Base-by-base conservation (phyloP, 2,797 vertebrate species). In the Xiphorhynchus erythropygius region DNA sequence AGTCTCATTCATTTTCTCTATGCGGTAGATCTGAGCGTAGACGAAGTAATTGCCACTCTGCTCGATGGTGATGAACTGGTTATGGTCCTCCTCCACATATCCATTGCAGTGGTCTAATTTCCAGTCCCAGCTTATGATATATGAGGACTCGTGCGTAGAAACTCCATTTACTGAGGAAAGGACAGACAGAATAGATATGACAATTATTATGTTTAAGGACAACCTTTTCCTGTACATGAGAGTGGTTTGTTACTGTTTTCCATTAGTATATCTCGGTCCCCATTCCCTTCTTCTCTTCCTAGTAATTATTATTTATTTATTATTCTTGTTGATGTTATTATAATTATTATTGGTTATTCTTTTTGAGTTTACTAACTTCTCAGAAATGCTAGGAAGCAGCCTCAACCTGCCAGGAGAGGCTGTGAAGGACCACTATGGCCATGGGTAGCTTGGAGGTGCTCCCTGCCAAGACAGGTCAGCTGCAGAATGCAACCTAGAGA, bases 1-100 rank as follows among this genome's bases (percentile, higher is more conserved):
- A 35, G 50, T 1, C 17, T 2, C 0, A 0, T 35, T 0, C n/a
- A 2, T 32, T 17, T 0, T 0, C 2, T 17, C 0, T 7, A 6
- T 28, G 44, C 94, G 96, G 87, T 11, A 24, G 77, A 98, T n/a
- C 87, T 97, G 94, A 18, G 65, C 95, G 0, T 97, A 98, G 78
- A 96, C 52, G 46, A 96, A 93, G 63, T 97, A 98, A 5, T 37
- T 60, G 69, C 97, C 96, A 1, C 25, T 70, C 63, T 83, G 75
- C 77, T 87, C 25, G 12, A 98, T 96, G 32, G 9, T 5, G 71
- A 98, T 75, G 67, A 75, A 24, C 56, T 73, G 9, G 2, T 71
- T 84, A 28, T 2, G 22, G 18, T 11, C 33, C 41, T 10, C 28
- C 41, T 64, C n/a, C 83, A 98, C 75, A 9, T 94, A 94, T 18